These are phyloP conservation scores for Drosophila carrolli DNA, from an alignment of 1,140 invertebrate species.

Conservation along the genomic window DNA sequence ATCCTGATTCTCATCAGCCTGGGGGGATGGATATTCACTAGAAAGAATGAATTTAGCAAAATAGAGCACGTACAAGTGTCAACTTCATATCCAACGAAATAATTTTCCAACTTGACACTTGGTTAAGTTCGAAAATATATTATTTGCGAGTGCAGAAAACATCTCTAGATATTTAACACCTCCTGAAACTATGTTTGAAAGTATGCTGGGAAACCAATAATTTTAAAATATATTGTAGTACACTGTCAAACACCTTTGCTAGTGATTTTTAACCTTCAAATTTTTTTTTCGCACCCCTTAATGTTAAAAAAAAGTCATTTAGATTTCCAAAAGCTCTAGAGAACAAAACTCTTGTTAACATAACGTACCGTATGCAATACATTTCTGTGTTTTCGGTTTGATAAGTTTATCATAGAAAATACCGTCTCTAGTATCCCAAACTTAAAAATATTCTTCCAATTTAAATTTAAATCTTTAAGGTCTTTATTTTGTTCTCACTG, in stretches of 20 bases:
- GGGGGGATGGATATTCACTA: background rate
- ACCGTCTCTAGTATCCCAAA: too few relatives aligned
- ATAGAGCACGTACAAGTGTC: background rate
- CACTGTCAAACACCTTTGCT: background rate
- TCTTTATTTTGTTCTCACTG: too few relatives aligned
- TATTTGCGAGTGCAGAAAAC: background rate
- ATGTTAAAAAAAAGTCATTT: too few relatives aligned
- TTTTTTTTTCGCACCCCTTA: too few relatives aligned
- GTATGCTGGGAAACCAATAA: too few relatives aligned
- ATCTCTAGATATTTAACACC: too few relatives aligned
- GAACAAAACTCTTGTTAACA: background rate
- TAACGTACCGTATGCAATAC: background rate
- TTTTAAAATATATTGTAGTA: too few relatives aligned
- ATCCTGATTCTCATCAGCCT: background rate
- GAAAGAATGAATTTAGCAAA: background rate
- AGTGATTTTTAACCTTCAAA: background rate
- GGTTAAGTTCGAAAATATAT: background rate
- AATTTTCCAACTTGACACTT: background rate
- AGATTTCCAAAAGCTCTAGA: background rate
- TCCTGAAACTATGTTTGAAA: too few relatives aligned
- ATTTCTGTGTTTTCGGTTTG: too few relatives aligned
- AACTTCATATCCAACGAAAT: background rate
- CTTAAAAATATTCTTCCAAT: too few relatives aligned
- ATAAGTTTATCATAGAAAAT: too few relatives aligned
- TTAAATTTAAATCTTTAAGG: too few relatives aligned